Evolutionary conservation across 2,797 vertebrate species (phyloP), one percentile per base, ranked within the genome.

Genomic region (Dryobates pubescens): DNA sequence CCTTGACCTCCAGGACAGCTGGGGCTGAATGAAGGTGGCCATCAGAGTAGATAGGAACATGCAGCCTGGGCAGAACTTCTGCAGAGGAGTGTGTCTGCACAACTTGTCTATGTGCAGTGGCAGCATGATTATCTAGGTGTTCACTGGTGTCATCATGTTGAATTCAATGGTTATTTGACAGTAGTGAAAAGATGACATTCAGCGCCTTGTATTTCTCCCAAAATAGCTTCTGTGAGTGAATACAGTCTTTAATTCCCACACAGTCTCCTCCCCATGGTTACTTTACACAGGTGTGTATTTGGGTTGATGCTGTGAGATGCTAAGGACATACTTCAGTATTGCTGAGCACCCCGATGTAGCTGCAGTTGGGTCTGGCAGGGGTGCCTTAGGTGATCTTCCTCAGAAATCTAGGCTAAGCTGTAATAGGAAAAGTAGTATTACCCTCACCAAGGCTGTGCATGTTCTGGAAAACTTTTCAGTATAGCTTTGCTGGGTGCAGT

Each of bases 81-180:
- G 7, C 59, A 61, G 67, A 22, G 38, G 15, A 2, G 62, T 17
- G 27, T 58, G 57, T 36, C 26, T 24, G 30, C 43, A 77, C 49
- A 14, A 59, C 29, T 41, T 7, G 3, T 29, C 20, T 0, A 0
- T 56, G 57, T 72, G 45, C 34, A 47, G 2, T 23, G 53, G 22
- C 62, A 57, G 13, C 1, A 0, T 58, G 64, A 41, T 86, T 58
- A 57, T 64, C n/a, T 72, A 62, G 24, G 58, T 56, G 22, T 73
- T 84, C 20, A 27, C 49, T 1, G 1, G 15, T 0, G 0, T 82
- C 72, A 51, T 54, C 54, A 45, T 74, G 45, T 79, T 71, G 54
- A 86, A 81, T 59, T 80, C 68, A 63, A 1, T 54, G 62, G 6
- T 71, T 19, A 51, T 65, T 77, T 64, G 24, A 56, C 18, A 24